These are phyloP conservation scores for Plectus sambesii DNA, from an alignment of 1,140 invertebrate species.

Conservation along the genomic window DNA sequence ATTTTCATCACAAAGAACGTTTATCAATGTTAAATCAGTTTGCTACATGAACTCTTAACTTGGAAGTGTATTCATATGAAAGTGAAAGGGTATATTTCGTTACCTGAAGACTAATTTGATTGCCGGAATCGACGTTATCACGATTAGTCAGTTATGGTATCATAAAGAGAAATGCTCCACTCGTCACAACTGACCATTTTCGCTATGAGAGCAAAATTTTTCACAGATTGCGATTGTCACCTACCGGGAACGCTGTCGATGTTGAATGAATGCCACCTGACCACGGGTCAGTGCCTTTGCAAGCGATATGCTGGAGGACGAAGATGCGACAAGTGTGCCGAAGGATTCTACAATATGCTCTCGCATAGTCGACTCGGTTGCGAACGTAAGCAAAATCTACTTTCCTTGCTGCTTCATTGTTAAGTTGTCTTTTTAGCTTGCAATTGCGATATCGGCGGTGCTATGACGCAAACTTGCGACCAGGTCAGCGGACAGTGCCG, in stretches of 20 bases:
- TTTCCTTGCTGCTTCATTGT: constrained; percentile 63
- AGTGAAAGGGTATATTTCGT: too few relatives aligned
- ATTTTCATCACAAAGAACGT: constrained; percentile 8
- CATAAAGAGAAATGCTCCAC: not conserved
- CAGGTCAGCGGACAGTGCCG: constrained; percentile 74
- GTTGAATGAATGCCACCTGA: constrained; percentile 66
- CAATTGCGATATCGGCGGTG: constrained; percentile 86
- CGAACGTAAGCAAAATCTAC: constrained; percentile 14
- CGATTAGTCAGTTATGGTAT: too few relatives aligned
- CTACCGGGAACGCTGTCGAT: constrained; percentile 69
- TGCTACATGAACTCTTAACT: constrained; percentile 16
- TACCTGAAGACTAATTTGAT: too few relatives aligned
- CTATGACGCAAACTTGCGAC: constrained; percentile 69
- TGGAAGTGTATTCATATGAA: not conserved
- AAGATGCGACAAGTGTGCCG: constrained; percentile 64
- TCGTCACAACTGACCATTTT: too few relatives aligned
- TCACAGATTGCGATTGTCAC: constrained; percentile 66
- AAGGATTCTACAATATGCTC: constrained; percentile 70
- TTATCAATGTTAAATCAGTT: constrained; percentile 2
- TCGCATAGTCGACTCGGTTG: constrained; percentile 75
- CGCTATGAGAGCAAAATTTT: constrained; percentile 2
- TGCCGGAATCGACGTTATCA: too few relatives aligned
- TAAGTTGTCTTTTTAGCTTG: constrained; percentile 59
- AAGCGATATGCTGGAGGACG: constrained; percentile 67
- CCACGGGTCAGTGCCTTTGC: constrained; percentile 72